These are phyloP conservation scores for Antrozous pallidus DNA, from an alignment of 2,797 vertebrate species.

Conservation along the genomic window DNA sequence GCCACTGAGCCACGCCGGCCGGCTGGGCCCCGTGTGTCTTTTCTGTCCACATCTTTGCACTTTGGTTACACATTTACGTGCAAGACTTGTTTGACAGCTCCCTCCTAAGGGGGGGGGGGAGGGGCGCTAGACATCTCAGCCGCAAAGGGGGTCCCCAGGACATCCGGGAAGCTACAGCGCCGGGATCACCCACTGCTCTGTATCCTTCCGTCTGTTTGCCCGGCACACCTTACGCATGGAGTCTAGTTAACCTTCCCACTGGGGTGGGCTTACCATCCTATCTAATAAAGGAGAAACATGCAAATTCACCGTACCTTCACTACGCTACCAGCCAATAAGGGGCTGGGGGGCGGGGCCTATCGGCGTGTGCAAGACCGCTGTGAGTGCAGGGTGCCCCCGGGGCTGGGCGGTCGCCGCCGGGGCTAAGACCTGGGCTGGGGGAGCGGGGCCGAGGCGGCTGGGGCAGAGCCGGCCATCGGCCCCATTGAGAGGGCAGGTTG, in stretches of 20 bases:
- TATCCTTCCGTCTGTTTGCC: neutral
- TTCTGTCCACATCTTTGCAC: neutral
- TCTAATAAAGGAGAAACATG: too few species aligned
- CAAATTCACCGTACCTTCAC: too few species aligned
- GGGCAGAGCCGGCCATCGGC: too few species aligned
- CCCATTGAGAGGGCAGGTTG: too few species aligned
- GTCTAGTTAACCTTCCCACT: neutral
- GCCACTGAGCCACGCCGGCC: neutral
- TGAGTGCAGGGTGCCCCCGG: too few species aligned
- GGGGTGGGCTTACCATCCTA: neutral
- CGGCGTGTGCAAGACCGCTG: too few species aligned
- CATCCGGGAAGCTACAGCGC: neutral
- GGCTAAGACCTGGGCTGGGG: too few species aligned
- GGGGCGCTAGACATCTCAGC: neutral
- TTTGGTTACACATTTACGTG: neutral
- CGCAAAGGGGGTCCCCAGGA: neutral
- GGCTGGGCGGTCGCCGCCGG: too few species aligned
- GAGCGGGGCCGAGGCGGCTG: too few species aligned
- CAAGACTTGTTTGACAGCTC: neutral
- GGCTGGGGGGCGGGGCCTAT: too few species aligned
- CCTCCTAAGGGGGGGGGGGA: neutral
- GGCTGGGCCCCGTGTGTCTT: rapidly evolving
- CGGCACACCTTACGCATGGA: neutral
- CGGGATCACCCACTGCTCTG: rapidly evolving
- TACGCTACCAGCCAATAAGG: too few species aligned